These are phyloP conservation scores for Rhabdornis inornatus DNA, from an alignment of 2,113 vertebrate species.

Conservation along the genomic window DNA sequence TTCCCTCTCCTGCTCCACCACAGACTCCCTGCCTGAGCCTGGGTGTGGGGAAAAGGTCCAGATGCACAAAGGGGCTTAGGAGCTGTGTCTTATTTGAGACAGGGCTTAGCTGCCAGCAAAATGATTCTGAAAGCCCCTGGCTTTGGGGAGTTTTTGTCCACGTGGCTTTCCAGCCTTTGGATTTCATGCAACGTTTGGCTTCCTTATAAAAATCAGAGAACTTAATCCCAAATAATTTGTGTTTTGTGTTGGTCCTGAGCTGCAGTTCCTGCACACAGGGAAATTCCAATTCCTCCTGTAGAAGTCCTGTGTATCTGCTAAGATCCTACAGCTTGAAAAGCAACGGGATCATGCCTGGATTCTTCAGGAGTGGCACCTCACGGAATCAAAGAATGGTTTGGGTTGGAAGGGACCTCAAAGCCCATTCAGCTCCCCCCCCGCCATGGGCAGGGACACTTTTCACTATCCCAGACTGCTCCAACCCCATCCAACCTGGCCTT, in stretches of 20 bases:
- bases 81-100: background rate
- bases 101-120: background rate
- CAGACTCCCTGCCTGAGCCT: background rate
- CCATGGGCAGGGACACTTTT: background rate
- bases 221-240: background rate
- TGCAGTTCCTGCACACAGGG: background rate
- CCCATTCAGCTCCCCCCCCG: background rate
- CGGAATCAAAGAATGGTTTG: background rate
- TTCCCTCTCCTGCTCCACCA: background rate
- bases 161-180: background rate
- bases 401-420: background rate
- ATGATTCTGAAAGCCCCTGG: background rate
- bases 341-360: accelerated
- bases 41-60: background rate
- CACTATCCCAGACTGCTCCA: background rate
- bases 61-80: background rate
- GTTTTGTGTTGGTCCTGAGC: background rate
- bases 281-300: background rate
- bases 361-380: background rate
- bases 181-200: background rate
- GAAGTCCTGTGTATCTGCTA: background rate
- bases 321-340: background rate
- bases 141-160: background rate
- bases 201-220: background rate
- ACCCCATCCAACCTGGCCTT: accelerated